Base-by-base conservation (phyloP, 2,888 invertebrate species). In the Drosophila nr. fundita region DNA sequence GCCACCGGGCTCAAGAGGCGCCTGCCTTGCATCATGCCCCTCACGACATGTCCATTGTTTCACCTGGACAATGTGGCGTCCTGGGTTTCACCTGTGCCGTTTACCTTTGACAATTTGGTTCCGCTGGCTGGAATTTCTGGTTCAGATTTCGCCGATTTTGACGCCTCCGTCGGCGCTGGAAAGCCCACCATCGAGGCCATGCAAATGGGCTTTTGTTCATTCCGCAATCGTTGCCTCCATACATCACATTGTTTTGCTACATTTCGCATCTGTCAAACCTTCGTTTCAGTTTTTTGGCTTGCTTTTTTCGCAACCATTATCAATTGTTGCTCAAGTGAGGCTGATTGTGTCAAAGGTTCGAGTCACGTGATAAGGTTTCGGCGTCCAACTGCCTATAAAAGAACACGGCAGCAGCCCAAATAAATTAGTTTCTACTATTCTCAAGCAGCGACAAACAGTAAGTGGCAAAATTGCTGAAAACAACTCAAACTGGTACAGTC, bases 321-420 rank as follows among this genome's bases (percentile, higher is more conserved):
- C 83, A 70, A 73, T 71, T 58, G 11, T 49, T 32, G 60, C 66
- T 78, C 59, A 63, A 83, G 36, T 40, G 78, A 27, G 64, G 55
- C 66, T 78, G 78, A 86, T 83, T 83, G 87, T 73, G 83, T 88
- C 83, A 84, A 83, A 89, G 84, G 87, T 83, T 42, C 49, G 58
- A 32, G 36, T 24, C 42, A 38, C 15, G 24, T 54, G 87, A 84
- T 89, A 87, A 68, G 76, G 60, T 40, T 45, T 50, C 34, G 29
- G 15, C 8, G 53, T 11, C 32, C 50, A 36, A 32, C 30, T 45
- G 40, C 36, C 68, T 86, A 83, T 88, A 88, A 83, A 86, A 83
- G 68, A 70, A 11, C 59, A 60, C n/a, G 24, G 2, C 45, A 45
- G 55, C 64, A 38, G 65, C 24, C 65, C 49, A 58, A 58, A 60